These are phyloP conservation scores for Heliconius sara DNA, from an alignment of 2,888 invertebrate species.

Conservation along the genomic window DNA sequence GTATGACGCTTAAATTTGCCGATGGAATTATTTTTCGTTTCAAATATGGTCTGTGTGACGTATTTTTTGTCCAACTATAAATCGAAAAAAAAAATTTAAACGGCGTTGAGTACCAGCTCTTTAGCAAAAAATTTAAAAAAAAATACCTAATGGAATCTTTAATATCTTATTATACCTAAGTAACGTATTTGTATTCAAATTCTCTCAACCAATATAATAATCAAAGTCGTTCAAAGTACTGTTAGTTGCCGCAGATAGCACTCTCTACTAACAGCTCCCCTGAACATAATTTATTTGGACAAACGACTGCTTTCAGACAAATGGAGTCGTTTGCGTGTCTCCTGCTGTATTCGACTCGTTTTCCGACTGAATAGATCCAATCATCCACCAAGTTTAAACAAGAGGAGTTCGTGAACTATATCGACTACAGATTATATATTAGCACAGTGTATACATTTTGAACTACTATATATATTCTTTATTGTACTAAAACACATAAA, in stretches of 20 bases:
- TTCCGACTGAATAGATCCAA: conserved; percentile 44
- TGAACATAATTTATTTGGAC: conserved; percentile 52
- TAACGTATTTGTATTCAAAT: conserved; percentile 21
- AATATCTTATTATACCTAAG: no score
- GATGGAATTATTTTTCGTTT: background rate
- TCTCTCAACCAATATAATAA: conserved; percentile 40
- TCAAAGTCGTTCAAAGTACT: conserved; percentile 46
- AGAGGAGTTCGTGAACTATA: conserved; percentile 11
- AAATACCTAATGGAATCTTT: no score
- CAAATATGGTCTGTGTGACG: background rate
- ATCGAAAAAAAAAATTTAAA: no score
- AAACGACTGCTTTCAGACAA: conserved; percentile 52
- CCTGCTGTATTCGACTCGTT: conserved; percentile 46
- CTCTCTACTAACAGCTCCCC: conserved; percentile 49
- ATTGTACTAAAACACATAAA: no score
- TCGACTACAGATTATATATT: conserved; percentile 4
- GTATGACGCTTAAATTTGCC: background rate
- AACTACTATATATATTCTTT: no score
- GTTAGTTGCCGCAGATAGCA: conserved; percentile 46
- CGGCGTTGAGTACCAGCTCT: no score
- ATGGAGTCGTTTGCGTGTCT: conserved; percentile 50
- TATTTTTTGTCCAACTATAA: background rate
- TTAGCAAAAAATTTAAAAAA: no score
- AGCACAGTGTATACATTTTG: background rate
- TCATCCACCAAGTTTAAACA: conserved; percentile 35